Base-by-base conservation (phyloP, 2,113 vertebrate species). In the Quiscalus mexicanus region DNA sequence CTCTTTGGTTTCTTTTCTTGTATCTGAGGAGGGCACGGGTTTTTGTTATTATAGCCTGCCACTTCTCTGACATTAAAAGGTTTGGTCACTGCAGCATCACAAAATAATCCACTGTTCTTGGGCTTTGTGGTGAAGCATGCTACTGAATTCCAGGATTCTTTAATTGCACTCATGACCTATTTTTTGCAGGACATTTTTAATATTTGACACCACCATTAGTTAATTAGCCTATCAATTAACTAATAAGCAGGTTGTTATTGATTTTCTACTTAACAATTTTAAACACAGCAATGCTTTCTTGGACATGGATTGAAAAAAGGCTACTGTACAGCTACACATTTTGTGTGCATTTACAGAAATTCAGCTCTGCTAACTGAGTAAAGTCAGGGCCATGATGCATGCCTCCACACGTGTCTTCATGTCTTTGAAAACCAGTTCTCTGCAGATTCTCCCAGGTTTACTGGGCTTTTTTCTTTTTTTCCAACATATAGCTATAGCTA, bases 1-100 rank as follows among this genome's bases (percentile, higher is more conserved):
- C 68, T 90, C 75, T 95, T 92, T 18, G 11, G 76, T 97, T 98
- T 98, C 96, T 96, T 70, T 96, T 84, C 91, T 84, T 96, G 84
- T 93, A 95, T 97, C 87, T 97, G 96, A 93, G 93, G 97, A 98
- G 93, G 93, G 52, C 65, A 70, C 3, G 4, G 95, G 86, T 88
- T 84, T 70, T 1, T 85, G 71, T 94, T 94, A 85, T 74, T 97
- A 45, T 27, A 91, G 65, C 45, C 45, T 95, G 80, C 49, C 47
- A 89, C 64, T 94, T 73, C 31, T 81, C 50, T 89, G 85, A 84
- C 96, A 97, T 95, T 96, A 92, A 96, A 90, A 95, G 44, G 42
- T 76, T 91, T 89, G 47, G 52, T 88, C 60, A 73, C 42, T 84
- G 76, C 81, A 87, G 50, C 41, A 64, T 56, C 74, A 55, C 60